Evolutionary conservation across 2,888 invertebrate genomes (phyloP).

Genomic region (Athalia cordata): DNA sequence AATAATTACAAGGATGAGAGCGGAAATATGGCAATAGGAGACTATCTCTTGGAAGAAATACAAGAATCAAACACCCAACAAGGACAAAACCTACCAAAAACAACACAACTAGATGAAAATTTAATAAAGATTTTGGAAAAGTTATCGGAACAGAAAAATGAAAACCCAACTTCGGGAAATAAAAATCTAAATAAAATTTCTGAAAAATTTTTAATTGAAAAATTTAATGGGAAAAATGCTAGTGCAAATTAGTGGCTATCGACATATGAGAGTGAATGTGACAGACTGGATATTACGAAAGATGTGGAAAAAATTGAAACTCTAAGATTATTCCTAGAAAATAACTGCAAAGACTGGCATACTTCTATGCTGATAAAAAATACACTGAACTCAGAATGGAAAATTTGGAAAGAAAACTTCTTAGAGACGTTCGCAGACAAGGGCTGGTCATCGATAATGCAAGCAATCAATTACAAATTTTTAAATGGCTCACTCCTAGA

Average conservation of each 20-base stretch:
- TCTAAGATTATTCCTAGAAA: conserved; percentile 49
- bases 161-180: conserved; percentile 37
- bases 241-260: conserved; percentile 49
- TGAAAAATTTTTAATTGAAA: conserved; percentile 46
- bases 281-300: conserved; percentile 30
- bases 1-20: conserved; percentile 25
- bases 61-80: not conserved
- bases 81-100: not conserved
- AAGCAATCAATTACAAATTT: conserved; percentile 54
- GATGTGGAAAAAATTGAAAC: conserved; percentile 54
- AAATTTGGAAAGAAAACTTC: conserved; percentile 49
- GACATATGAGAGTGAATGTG: conserved; percentile 50
- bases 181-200: conserved; percentile 42
- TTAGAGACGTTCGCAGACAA: conserved; percentile 54
- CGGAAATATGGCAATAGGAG: conserved; percentile 32
- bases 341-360: conserved; percentile 49
- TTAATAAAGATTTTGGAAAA: conserved; percentile 9
- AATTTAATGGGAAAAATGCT: conserved; percentile 45
- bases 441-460: conserved; percentile 52
- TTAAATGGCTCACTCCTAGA: conserved; percentile 53
- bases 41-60: conserved; percentile 15
- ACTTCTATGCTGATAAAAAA: conserved; percentile 50
- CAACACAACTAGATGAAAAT: conserved; percentile 7
- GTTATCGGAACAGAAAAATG: conserved; percentile 29
- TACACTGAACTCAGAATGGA: conserved; percentile 49